Percentiles rank a stretch among this genome's conserved stretches.
These are phyloP conservation scores for Diachasma alloeum DNA, from an alignment of 1,140 invertebrate species.

Conservation along the genomic window DNA sequence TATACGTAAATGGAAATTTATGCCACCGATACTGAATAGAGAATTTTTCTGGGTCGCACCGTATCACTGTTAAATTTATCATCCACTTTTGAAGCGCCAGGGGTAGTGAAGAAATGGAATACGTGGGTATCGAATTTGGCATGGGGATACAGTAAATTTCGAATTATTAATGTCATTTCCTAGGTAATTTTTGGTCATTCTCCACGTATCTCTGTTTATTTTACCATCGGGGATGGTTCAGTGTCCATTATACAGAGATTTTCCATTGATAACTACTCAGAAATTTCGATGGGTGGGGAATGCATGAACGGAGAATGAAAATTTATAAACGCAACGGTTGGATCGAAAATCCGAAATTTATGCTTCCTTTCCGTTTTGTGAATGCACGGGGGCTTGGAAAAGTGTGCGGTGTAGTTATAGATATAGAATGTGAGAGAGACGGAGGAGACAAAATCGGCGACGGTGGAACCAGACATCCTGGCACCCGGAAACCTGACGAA, in stretches of 20 bases:
- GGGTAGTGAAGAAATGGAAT: neutral
- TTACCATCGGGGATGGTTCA: neutral
- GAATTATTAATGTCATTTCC: conserved; percentile 11
- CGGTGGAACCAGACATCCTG: conserved; percentile 35
- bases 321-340: conserved; percentile 21
- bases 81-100: neutral
- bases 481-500: conserved; percentile 32
- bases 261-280: conserved; percentile 30
- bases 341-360: conserved; percentile 25
- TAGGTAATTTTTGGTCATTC: neutral
- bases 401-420: neutral
- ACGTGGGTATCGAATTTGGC: neutral
- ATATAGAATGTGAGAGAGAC: conserved; percentile 40
- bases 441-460: conserved; percentile 39
- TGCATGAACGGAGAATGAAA: neutral
- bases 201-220: neutral
- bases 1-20: conserved; percentile 20
- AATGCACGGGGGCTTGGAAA: neutral
- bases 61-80: conserved; percentile 6
- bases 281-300: conserved; percentile 8
- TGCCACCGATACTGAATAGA: conserved; percentile 17
- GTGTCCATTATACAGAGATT: neutral
- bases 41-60: conserved; percentile 24
- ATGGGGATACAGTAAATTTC: neutral
- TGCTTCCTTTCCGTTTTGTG: conserved; percentile 28